These are phyloP conservation scores for Chirona hameri DNA, from an alignment of 2,888 invertebrate genomes.

Conservation along the genomic window DNA sequence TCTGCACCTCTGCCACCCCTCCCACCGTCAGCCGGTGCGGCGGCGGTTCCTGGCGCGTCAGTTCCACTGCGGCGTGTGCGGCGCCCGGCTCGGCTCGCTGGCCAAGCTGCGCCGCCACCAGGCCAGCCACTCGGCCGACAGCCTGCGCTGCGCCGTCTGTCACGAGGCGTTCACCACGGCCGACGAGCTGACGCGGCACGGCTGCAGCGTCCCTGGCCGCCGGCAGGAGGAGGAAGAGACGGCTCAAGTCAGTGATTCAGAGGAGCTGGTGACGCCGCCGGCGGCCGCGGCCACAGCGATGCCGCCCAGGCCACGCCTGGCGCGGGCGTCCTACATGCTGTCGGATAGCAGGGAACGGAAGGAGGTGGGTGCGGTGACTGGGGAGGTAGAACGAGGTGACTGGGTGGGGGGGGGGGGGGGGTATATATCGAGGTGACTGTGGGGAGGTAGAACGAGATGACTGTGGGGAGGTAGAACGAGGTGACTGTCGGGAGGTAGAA, in stretches of 20 bases:
- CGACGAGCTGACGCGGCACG: conserved; percentile 33
- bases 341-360: not conserved
- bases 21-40: conserved; percentile 30
- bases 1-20: not conserved
- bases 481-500: too few species aligned
- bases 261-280: not conserved
- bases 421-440: not conserved
- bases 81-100: conserved; percentile 34
- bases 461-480: not conserved
- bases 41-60: conserved; percentile 27
- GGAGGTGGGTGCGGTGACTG: not conserved
- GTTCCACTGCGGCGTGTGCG: conserved; percentile 38
- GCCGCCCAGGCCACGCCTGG: not conserved
- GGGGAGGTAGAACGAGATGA: too few species aligned
- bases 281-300: not conserved
- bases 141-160: conserved; percentile 35
- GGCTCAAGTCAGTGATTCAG: not conserved
- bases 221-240: not conserved
- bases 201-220: not conserved
- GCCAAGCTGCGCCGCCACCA: conserved; percentile 35
- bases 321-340: conserved; percentile 4
- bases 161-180: conserved; percentile 29
- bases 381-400: too few species aligned
- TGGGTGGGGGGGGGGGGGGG: too few species aligned
- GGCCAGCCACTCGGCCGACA: conserved; percentile 30